Base-by-base conservation (phyloP, 1,140 invertebrate genomes). In the Dendrolimus punctatus region DNA sequence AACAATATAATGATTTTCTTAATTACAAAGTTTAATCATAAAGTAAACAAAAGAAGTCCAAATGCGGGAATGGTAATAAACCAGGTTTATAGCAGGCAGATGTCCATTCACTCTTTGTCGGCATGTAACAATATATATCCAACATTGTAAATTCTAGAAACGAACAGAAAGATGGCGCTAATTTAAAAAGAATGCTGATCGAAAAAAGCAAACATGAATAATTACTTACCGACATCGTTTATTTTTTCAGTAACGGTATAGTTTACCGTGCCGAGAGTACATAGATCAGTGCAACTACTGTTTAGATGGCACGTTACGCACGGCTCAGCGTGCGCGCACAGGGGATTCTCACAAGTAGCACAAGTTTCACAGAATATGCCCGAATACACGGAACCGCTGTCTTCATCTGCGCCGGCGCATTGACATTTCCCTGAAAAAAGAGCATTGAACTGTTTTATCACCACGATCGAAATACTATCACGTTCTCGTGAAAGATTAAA, bases 301-400 rank as follows among this genome's bases (percentile, higher is more conserved):
- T 63, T 63, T 9, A 80, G 58, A 49, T 76, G 68, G 44, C 81
- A 80, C 6, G 62, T 23, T 0, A 86, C 78, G 49, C 82, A 85
- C 0, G 73, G 74, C 57, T 88, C 82, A 5, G 84, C 79, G 52
- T 73, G 64, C 0, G 62, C 70, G 53, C 86, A 88, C 49, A 80
- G 70, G 4, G 81, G 73, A 57, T 88, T 84, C 8, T 74, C 73
- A 45, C 86, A 88, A 0, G 70, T 76, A 0, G 94, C 92, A 76
- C 97, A 98, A 53, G 95, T 94, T 69, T 99, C 95, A 80, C 98
- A 99, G 71, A 91, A 94, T 57, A 87, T 87, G 43, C 95, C 95
- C 3, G 93, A 91, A 62, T 93, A 98, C 55, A 90, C 66, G 10
- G 53, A 66, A 57, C 88, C 69, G 23, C 23, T 23, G 59, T 89